Evolutionary conservation across 1,140 invertebrate species (phyloP).

Genomic region (Drosophila novamexicana): DNA sequence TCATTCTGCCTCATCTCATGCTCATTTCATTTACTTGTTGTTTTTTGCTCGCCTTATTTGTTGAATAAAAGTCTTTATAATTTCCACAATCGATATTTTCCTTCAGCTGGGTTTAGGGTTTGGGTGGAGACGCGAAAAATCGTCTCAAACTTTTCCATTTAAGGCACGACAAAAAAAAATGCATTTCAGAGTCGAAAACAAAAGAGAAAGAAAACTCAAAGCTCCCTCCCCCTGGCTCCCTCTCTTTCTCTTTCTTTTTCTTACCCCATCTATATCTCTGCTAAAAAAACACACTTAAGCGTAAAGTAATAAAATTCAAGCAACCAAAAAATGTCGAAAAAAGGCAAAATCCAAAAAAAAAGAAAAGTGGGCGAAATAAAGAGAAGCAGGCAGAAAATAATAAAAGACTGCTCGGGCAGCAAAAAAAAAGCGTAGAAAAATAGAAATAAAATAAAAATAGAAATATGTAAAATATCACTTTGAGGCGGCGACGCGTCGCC

Average conservation of each 20-base stretch:
- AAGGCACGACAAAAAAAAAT: constrained; percentile 45
- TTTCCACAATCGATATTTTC: constrained; percentile 48
- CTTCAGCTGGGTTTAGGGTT: background rate
- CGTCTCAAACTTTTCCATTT: constrained; percentile 79
- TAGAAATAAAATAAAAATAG: constrained; percentile 25
- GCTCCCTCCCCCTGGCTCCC: background rate
- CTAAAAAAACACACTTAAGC: constrained; percentile 73
- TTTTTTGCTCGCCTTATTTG: constrained; percentile 39
- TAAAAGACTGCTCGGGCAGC: constrained; percentile 30
- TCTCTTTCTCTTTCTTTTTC: constrained; percentile 11
- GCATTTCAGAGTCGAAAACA: constrained; percentile 34
- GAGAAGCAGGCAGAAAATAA: constrained; percentile 17
- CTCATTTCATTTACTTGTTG: constrained; percentile 33
- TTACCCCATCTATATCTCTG: background rate
- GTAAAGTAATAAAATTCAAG: constrained; percentile 81
- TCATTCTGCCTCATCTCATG: constrained; percentile 34
- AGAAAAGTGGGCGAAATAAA: constrained; percentile 15
- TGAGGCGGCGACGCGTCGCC: constrained; percentile 45
- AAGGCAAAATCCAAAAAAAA: constrained; percentile 47
- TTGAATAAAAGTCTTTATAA: constrained; percentile 72
- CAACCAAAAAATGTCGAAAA: constrained; percentile 69
- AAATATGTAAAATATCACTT: constrained; percentile 83
- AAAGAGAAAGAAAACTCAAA: constrained; percentile 23
- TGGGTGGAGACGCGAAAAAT: constrained; percentile 28
- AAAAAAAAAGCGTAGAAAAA: constrained; percentile 4